These are phyloP conservation scores for Periplaneta americana DNA, from an alignment of 1,140 invertebrate species.

Conservation along the genomic window DNA sequence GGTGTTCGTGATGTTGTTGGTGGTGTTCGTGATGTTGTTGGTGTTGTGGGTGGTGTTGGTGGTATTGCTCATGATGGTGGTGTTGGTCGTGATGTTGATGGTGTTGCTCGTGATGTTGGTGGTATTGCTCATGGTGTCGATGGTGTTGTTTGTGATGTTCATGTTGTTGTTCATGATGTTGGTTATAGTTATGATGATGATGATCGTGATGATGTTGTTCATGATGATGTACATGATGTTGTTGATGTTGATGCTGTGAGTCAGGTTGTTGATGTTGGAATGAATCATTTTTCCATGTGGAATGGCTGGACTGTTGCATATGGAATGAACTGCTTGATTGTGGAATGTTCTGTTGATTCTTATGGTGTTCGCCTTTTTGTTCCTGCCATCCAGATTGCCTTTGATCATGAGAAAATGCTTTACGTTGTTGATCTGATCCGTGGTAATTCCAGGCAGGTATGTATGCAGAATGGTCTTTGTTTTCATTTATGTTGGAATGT, in stretches of 20 bases:
- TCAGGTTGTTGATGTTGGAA: not conserved
- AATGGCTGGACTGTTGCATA: not conserved
- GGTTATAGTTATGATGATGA: too few relatives aligned
- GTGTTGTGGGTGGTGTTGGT: conserved; percentile 1
- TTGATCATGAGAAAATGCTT: not conserved
- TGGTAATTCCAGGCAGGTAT: not conserved
- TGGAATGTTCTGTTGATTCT: not conserved
- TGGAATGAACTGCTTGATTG: not conserved
- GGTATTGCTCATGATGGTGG: not conserved
- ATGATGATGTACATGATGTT: not conserved
- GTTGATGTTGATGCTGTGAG: not conserved
- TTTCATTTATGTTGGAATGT: not conserved
- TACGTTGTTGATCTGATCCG: not conserved
- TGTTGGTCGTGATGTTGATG: not conserved
- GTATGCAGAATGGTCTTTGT: not conserved
- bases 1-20: not conserved
- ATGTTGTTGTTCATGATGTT: not conserved
- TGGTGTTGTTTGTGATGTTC: not conserved
- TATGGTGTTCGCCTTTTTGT: not conserved
- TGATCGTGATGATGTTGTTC: not conserved
- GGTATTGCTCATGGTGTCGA: not conserved
- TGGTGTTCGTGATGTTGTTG: not conserved
- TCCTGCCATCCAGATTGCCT: not conserved
- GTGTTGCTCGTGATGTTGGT: conserved; percentile 11
- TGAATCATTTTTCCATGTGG: not conserved